A percentile compares a stretch with the other conserved stretches of the same genome.
These are phyloP conservation scores for Corbicula japonica DNA, from an alignment of 2,888 invertebrate species.

Conservation along the genomic window DNA sequence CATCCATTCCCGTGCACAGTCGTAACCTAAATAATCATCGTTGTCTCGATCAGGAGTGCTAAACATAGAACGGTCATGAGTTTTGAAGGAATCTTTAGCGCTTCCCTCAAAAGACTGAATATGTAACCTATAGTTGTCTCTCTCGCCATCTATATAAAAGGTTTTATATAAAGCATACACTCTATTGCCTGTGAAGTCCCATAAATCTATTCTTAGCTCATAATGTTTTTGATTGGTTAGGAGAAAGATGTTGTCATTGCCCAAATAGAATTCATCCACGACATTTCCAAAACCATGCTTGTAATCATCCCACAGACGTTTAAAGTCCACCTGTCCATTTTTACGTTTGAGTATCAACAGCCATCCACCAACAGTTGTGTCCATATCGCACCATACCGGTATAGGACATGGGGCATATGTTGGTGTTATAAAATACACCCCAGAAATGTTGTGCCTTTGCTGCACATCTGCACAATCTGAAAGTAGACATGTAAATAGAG, in stretches of 20 bases:
- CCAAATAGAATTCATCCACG: slow-evolving; percentile 83
- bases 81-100: slow-evolving; percentile 95
- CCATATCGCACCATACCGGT: slow-evolving; percentile 90
- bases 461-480: slow-evolving; percentile 83
- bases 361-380: slow-evolving; percentile 87
- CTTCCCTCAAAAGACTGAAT: slow-evolving; percentile 88
- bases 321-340: slow-evolving; percentile 79
- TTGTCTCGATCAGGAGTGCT: slow-evolving; percentile 95
- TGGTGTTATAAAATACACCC: slow-evolving; percentile 84
- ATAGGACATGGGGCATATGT: slow-evolving; percentile 82
- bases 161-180: slow-evolving; percentile 82
- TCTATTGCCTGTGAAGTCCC: slow-evolving; percentile 84
- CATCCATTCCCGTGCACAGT: slow-evolving; percentile 97
- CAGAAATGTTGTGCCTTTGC: slow-evolving; percentile 77
- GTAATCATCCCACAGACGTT: slow-evolving; percentile 82
- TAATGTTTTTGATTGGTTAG: slow-evolving; percentile 84
- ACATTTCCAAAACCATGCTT: slow-evolving; percentile 84
- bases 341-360: slow-evolving; percentile 80
- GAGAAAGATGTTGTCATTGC: slow-evolving; percentile 85
- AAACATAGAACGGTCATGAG: slow-evolving; percentile 96
- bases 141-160: slow-evolving; percentile 83
- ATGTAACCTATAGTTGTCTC: slow-evolving; percentile 83
- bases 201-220: slow-evolving; percentile 83
- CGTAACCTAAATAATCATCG: slow-evolving; percentile 92
- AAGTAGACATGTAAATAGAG: slow-evolving; percentile 49